Conservation (phyloP, 2,797 vertebrate genomes). For the Microhierax caerulescens region DNA sequence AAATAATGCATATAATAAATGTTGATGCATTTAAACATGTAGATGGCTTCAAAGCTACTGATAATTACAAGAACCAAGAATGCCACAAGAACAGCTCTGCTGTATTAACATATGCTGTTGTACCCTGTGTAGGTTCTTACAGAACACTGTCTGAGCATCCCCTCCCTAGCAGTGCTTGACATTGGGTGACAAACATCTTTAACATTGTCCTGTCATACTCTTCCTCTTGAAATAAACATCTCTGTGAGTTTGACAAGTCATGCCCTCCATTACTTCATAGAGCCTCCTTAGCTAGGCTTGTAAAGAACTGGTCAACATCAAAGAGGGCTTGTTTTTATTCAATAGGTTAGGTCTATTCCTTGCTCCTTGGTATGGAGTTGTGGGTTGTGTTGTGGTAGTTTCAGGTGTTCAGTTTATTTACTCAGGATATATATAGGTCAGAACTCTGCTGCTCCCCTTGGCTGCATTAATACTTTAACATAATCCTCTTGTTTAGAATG, state of each 20-base stretch:
- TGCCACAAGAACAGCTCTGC: not conserved
- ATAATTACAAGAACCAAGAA: not conserved
- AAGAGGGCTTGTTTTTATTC: not conserved
- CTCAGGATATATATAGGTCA: not conserved
- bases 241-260: not conserved
- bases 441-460: not conserved
- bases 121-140: not conserved
- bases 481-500: not conserved
- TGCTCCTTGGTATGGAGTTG: not conserved
- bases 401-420: not conserved
- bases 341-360: not conserved
- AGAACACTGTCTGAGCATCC: not conserved
- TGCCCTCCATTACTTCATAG: not conserved
- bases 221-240: not conserved
- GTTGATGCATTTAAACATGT: not conserved
- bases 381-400: fast-evolving
- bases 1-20: conserved; percentile 12
- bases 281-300: not conserved
- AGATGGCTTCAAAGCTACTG: conserved; percentile 8
- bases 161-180: not conserved
- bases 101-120: not conserved
- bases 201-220: not conserved
- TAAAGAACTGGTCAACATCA: not conserved
- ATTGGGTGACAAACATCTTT: not conserved
- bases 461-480: not conserved